Evolutionary conservation across 1,140 invertebrate species (phyloP), one percentile per base, ranked within the genome.

Genomic region (Drosophila hydei): DNA sequence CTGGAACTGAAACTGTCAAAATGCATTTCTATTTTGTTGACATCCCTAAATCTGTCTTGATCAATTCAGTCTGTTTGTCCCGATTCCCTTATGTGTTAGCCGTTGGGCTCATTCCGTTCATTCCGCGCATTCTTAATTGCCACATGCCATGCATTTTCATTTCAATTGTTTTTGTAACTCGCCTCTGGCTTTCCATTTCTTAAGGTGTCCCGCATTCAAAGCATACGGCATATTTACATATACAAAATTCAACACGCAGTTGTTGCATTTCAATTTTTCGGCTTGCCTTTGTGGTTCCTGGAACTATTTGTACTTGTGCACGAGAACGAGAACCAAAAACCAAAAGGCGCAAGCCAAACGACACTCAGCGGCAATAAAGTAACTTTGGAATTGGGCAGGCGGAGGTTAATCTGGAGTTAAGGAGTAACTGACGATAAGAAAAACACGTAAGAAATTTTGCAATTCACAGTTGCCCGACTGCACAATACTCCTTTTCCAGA

Each of bases 201-300:
- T 30, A 2, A 36, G 21, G 25, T 36, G n/a, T n/a, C 52, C 12
- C 27, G 9, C 33, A 60, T 19, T 11, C 36, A 59, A 54, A 40
- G 38, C 59, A 55, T 27, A 38, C 36, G 33, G 47, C 48, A 36
- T 63, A 69, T 80, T 65, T 33, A 33, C 30, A 33, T 79, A 74
- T 74, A 83, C 70, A 75, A 65, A 67, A 83, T 84, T 78, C 79
- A 75, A 78, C 79, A 81, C 75, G 79, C 78, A 72, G 72, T 72
- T 74, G 78, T 71, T 83, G 79, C 71, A 83, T 83, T 83, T 84
- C 47, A 67, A 84, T 79, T 71, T 73, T 73, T 14, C 30, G 55
- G 43, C 42, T 72, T 61, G 42, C 27, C 43, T 52, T 63, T 16
- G 42, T 47, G 33, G 48, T 83, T 84, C 72, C 62, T 63, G 72